A percentile compares a stretch with the other conserved stretches of the same genome.
These are phyloP conservation scores for Brachionus manjavacas DNA, from an alignment of 1,140 invertebrate species.

Conservation along the genomic window DNA sequence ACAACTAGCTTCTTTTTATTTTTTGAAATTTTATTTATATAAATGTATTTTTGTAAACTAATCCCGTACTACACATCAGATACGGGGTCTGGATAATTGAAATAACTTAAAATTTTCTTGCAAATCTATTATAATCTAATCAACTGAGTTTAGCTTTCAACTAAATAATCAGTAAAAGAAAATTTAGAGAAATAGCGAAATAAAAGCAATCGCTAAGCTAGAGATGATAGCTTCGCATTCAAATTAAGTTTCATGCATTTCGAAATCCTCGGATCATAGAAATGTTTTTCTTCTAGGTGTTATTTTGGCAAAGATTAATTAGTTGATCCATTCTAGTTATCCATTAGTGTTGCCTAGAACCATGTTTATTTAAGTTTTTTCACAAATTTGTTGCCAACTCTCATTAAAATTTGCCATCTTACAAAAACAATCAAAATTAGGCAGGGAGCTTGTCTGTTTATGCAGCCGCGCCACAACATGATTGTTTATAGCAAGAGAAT, in stretches of 20 bases:
- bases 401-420: not conserved
- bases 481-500: not conserved
- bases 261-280: conserved; percentile 24
- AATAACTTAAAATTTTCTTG: conserved; percentile 14
- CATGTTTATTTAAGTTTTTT: not conserved
- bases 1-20: not conserved
- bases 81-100: conserved; percentile 19
- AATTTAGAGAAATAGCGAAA: not conserved
- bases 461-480: not conserved
- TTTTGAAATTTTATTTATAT: not conserved
- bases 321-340: conserved; percentile 11
- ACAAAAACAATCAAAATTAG: not conserved
- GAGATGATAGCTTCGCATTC: not conserved
- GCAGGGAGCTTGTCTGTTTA: not conserved
- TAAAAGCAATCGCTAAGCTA: not conserved
- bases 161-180: conserved; percentile 27
- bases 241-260: conserved; percentile 29
- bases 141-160: not conserved
- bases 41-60: conserved; percentile 7
- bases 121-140: conserved; percentile 33
- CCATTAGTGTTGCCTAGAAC: not conserved
- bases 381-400: not conserved
- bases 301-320: conserved; percentile 14
- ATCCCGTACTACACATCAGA: not conserved
- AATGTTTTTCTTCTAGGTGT: conserved; percentile 30